These are phyloP conservation scores for Meteorus colon DNA, from an alignment of 2,888 invertebrate genomes.

Conservation along the genomic window DNA sequence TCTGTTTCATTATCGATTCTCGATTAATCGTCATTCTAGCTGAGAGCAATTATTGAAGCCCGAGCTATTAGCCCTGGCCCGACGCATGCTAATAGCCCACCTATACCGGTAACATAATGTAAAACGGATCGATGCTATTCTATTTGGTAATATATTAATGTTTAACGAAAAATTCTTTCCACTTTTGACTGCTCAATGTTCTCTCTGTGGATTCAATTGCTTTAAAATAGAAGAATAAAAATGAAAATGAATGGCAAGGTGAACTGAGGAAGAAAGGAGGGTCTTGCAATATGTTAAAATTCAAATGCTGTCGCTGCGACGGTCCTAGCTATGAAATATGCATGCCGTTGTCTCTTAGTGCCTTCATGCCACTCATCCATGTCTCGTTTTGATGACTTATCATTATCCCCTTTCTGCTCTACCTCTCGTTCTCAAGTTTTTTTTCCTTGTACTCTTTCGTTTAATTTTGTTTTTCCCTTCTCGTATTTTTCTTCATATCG, in stretches of 20 bases:
- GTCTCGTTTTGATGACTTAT: constrained; percentile 9
- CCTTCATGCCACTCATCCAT: constrained; percentile 4
- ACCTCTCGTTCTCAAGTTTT: neutral
- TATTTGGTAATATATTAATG: constrained; percentile 1
- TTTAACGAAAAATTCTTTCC: neutral
- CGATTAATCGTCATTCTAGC: constrained; percentile 56
- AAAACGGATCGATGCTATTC: constrained; percentile 37
- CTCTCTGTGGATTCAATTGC: neutral
- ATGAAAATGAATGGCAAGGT: neutral
- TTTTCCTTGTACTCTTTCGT: neutral
- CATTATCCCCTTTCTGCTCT: neutral
- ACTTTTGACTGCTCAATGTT: neutral
- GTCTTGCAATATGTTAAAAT: constrained; percentile 23
- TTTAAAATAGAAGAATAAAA: neutral
- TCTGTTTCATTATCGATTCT: constrained; percentile 49
- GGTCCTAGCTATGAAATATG: constrained; percentile 30
- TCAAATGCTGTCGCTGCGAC: constrained; percentile 27
- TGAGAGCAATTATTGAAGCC: constrained; percentile 47
- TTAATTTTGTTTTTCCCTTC: neutral
- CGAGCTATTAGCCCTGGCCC: constrained; percentile 37
- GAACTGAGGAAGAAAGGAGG: neutral
- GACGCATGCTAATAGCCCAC: constrained; percentile 36
- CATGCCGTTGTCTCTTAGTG: constrained; percentile 29
- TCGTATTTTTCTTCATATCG: neutral
- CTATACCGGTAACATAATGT: constrained; percentile 31